Percentiles rank a stretch among this genome's conserved stretches.
phyloP scores from a whole-genome alignment of 2,888 invertebrate genomes.

The Cataglyphis altisquamis region DNA sequence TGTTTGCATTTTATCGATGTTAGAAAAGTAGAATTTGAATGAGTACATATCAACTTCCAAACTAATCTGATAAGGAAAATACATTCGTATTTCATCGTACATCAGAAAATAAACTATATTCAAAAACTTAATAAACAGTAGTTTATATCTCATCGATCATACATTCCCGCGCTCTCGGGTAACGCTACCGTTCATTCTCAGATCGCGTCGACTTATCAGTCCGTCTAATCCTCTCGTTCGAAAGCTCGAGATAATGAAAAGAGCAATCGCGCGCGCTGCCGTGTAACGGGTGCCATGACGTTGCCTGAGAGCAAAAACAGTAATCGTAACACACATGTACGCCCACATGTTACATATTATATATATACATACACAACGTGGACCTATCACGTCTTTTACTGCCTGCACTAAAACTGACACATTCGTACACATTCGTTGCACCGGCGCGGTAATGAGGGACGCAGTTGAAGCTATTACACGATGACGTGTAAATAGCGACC shows the following conservation, averaged over 20 bases:
- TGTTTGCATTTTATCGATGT: neutral
- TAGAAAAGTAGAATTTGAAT: neutral
- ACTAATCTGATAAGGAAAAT: neutral
- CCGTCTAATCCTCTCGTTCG: conserved; percentile 62
- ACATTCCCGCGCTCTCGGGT: conserved; percentile 17
- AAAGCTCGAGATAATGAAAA: conserved; percentile 58
- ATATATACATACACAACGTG: too few relatives aligned
- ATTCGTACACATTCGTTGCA: conserved; percentile 65
- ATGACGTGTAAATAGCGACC: conserved; percentile 73
- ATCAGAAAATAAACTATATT: neutral
- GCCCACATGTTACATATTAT: neutral
- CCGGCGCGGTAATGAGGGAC: conserved; percentile 62
- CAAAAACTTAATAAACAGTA: neutral
- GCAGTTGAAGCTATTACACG: conserved; percentile 63
- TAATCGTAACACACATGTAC: conserved; percentile 45
- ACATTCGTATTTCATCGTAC: neutral
- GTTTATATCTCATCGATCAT: conserved; percentile 16
- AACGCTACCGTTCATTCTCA: conserved; percentile 46
- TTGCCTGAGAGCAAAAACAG: conserved; percentile 38
- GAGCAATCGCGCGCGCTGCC: conserved; percentile 6
- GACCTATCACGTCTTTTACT: conserved; percentile 62
- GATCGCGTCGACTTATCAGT: conserved; percentile 45
- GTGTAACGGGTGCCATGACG: conserved; percentile 13
- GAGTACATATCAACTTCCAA: neutral
- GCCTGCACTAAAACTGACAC: conserved; percentile 68